Evolutionary conservation across 2,797 vertebrate genomes (phyloP), one percentile per base, ranked within the genome.

Genomic region (Enteromius argenteus): DNA sequence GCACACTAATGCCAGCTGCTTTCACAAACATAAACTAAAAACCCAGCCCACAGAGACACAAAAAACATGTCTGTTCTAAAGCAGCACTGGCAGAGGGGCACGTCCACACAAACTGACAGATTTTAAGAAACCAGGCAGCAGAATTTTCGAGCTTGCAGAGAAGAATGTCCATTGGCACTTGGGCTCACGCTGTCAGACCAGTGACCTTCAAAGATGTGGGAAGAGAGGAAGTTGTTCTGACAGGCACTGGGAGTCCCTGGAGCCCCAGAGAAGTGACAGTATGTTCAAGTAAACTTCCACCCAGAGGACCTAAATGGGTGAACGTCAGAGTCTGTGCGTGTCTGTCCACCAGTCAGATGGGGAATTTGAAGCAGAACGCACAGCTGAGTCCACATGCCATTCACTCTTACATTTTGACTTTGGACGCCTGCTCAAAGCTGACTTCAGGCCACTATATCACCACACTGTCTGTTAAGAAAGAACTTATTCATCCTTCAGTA

Each of bases 141-240:
- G 69, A 74, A 64, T 82, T 35, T 35, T 51, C 1, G 0, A 64
- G 79, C 66, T 84, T 6, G n/a, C 68, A 67, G 35, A 76, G 64
- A 64, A 56, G 51, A 76, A 83, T 80, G 81, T 84, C 78, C 74
- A 83, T 64, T 51, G 21, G 84, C 66, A 62, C 69, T 84, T 19
- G 60, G 75, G 19, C 23, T 51, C 73, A 64, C 19, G 56, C 83
- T 80, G 71, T 73, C 85, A 83, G 39, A 80, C 69, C 27, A 15
- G 71, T 53, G 67, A 84, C 74, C 71, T 71, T 84, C 68, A 58
- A 19, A 82, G 51, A 68, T 7, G 56, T 1, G 39, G 39, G 46
- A 64, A 78, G 44, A 78, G 51, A 58, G 5, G 14, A 62, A 58
- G 80, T 37, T 14, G 15, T 75, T 80, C 74, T 71, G 60, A 72